Conservation (phyloP, 2,797 vertebrate genomes). For the Prionace glauca region DNA sequence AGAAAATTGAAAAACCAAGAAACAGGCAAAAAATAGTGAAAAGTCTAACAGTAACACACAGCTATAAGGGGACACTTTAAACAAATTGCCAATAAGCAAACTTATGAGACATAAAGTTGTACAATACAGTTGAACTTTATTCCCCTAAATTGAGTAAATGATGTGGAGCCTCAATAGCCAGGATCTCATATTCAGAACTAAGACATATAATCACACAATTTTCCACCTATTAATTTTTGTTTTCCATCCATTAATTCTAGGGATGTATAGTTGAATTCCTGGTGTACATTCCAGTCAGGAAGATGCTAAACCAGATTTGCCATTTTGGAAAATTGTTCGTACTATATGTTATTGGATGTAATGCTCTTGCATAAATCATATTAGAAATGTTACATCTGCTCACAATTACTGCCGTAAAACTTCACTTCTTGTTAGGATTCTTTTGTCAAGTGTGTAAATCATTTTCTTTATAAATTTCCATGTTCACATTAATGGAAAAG, state of each 20-base stretch:
- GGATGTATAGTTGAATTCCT: not conserved
- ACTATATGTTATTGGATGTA: not conserved
- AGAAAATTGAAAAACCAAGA: not conserved
- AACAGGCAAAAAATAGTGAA: not conserved
- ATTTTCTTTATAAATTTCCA: not conserved
- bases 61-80: not conserved
- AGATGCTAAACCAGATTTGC: not conserved
- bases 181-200: not conserved
- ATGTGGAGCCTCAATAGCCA: not conserved
- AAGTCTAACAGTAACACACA: not conserved
- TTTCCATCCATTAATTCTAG: too few relatives aligned
- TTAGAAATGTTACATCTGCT: not conserved
- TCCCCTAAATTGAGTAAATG: not conserved
- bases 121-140: not conserved
- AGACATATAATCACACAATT: too few relatives aligned
- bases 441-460: not conserved
- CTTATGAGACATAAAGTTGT: not conserved
- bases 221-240: too few relatives aligned
- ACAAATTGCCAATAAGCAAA: not conserved
- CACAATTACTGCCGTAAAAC: not conserved
- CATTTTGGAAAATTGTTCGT: not conserved
- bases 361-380: not conserved
- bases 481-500: not conserved
- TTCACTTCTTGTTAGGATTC: not conserved
- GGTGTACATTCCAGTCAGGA: not conserved